A percentile compares a stretch with the other conserved stretches of the same genome.
Conservation (phyloP, 2,113 vertebrate genomes). For the Oreochromis spilurus region DNA sequence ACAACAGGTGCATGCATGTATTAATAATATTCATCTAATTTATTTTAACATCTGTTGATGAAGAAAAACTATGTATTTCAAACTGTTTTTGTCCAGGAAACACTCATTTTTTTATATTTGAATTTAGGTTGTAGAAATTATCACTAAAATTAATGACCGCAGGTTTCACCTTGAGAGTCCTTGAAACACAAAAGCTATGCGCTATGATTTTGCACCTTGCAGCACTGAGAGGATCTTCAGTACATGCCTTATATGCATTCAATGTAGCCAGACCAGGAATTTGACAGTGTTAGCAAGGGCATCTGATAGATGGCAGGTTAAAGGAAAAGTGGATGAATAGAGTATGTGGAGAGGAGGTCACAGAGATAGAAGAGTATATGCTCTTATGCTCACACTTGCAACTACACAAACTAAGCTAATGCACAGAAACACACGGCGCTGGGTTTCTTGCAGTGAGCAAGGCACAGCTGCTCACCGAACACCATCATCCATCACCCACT, state of each 20-base stretch:
- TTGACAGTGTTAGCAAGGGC: background rate
- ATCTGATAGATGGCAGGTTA: conserved; percentile 25
- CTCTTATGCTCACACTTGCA: background rate
- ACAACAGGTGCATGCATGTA: background rate
- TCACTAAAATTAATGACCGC: background rate
- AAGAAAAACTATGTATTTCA: background rate
- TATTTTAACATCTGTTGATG: background rate
- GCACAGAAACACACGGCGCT: background rate
- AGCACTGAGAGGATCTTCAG: background rate
- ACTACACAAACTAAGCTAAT: background rate
- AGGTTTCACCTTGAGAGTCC: background rate
- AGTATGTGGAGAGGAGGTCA: conserved; percentile 16
- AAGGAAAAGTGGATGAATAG: conserved; percentile 17
- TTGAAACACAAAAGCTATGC: conserved; percentile 14
- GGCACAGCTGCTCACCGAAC: conserved; percentile 50
- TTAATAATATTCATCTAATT: background rate
- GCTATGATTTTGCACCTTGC: background rate
- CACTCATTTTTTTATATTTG: background rate
- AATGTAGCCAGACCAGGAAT: background rate
- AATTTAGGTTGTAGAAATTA: background rate
- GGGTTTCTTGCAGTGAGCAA: background rate
- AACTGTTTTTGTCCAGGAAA: background rate
- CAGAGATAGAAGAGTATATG: background rate
- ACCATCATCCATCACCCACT: conserved; percentile 53
- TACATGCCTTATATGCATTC: background rate